Evolutionary conservation across 2,113 vertebrate species (phyloP), one percentile per base, ranked within the genome.

Genomic region (Amphilophus citrinellus): DNA sequence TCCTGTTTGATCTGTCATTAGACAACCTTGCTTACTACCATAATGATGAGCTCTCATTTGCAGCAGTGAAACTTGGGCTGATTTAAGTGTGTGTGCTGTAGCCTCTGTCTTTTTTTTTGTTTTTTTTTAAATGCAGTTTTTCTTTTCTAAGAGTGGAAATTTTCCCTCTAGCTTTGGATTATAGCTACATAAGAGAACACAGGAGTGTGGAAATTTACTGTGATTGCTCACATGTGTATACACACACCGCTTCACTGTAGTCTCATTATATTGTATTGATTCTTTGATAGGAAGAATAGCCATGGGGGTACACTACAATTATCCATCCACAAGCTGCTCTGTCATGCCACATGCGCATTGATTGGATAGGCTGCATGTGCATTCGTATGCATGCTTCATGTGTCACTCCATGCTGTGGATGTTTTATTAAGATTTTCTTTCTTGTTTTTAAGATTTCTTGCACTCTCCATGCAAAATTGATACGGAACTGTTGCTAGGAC

Each of bases 181-280:
- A 1, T 5, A 53, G 57, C 80, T 15, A 18, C 13, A 13, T 57
- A 78, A 58, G 35, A 20, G n/a, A 58, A 77, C 11, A 6, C 75
- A 61, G 10, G 37, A 79, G 9, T 79, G 76, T 88, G 80, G 86
- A 91, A 91, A 84, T 63, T 5, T 53, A 50, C 59, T 71, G 32
- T 35, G 68, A 87, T 86, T 24, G 75, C n/a, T 80, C 79, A 63
- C 76, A 82, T 71, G 65, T 63, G 11, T 53, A 56, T 42, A 53
- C 61, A 50, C 82, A 63, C 47, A 39, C 44, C 61, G 68, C 35
- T 66, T 20, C 75, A 4, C 30, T 85, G 80, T 75, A 8, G 66
- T 81, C 82, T 60, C 79, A 89, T 91, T 50, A 91, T 47, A 86
- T 44, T 4, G 5, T 78, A 93, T 93, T 83, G 90, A 94, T 92